Percentiles rank a stretch among this genome's conserved stretches.
Evolutionary conservation across 2,888 invertebrate species (phyloP).

Genomic region (Eupithecia pulchellata): DNA sequence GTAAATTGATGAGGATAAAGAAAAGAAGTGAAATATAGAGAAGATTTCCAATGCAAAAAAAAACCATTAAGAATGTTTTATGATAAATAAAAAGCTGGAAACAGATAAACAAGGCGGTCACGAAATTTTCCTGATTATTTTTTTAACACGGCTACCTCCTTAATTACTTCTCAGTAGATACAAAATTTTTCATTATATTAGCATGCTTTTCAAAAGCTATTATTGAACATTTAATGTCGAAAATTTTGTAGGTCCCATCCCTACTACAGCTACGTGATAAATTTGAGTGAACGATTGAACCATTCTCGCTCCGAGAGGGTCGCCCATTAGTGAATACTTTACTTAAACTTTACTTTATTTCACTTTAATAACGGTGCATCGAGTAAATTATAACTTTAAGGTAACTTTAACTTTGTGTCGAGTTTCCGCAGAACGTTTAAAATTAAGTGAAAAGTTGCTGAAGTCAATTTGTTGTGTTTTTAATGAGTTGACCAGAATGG

Average conservation of each 20-base stretch:
- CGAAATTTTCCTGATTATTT: neutral
- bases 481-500: slow-evolving; percentile 8
- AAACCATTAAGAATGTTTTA: neutral
- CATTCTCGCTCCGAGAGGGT: slow-evolving; percentile 34
- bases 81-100: neutral
- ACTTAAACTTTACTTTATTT: slow-evolving; percentile 29
- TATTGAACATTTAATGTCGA: slow-evolving; percentile 16
- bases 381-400: slow-evolving; percentile 3
- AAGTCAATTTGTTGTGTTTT: slow-evolving; percentile 5
- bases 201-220: neutral
- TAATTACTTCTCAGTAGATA: neutral
- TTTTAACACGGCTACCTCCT: neutral
- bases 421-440: slow-evolving; percentile 15
- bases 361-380: slow-evolving; percentile 21
- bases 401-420: slow-evolving; percentile 12
- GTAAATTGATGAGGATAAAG: slow-evolving; percentile 3
- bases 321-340: slow-evolving; percentile 33
- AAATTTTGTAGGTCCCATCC: slow-evolving; percentile 22
- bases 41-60: neutral
- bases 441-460: slow-evolving; percentile 20
- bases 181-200: neutral
- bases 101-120: neutral
- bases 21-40: neutral
- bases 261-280: slow-evolving; percentile 26
- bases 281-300: slow-evolving; percentile 25